Evolutionary conservation across 2,113 vertebrate genomes (phyloP).

Genomic region (Eonycteris spelaea): DNA sequence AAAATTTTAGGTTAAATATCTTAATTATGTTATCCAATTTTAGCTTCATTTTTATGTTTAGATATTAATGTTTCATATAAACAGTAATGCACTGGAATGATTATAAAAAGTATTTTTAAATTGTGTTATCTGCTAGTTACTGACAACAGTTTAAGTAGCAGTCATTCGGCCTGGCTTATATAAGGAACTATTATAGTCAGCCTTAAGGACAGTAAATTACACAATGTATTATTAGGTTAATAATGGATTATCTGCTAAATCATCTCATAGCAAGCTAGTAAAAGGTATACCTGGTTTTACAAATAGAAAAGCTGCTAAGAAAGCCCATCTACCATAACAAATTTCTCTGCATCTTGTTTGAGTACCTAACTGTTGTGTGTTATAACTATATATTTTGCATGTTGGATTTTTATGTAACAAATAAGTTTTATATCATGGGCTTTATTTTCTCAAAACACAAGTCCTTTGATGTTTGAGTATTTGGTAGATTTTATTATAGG

Average conservation of each 20-base stretch:
- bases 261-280: slow-evolving; percentile 42
- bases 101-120: not conserved
- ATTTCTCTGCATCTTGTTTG: not conserved
- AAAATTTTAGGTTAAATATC: not conserved
- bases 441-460: not conserved
- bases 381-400: not conserved
- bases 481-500: not conserved
- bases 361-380: not conserved
- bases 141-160: slow-evolving; percentile 51
- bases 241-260: slow-evolving; percentile 71
- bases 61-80: not conserved
- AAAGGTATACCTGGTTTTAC: slow-evolving; percentile 40
- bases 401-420: not conserved
- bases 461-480: not conserved
- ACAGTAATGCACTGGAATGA: not conserved
- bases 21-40: not conserved
- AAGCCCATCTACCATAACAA: slow-evolving; percentile 36
- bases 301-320: slow-evolving; percentile 62
- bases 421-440: not conserved
- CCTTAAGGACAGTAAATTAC: slow-evolving; percentile 65
- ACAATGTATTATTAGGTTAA: slow-evolving; percentile 46
- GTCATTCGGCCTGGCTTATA: slow-evolving; percentile 45
- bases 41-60: not conserved
- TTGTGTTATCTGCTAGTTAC: not conserved
- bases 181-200: slow-evolving; percentile 43